Base-by-base conservation (phyloP, 1,140 invertebrate species). In the Sinonovacula constricta region DNA sequence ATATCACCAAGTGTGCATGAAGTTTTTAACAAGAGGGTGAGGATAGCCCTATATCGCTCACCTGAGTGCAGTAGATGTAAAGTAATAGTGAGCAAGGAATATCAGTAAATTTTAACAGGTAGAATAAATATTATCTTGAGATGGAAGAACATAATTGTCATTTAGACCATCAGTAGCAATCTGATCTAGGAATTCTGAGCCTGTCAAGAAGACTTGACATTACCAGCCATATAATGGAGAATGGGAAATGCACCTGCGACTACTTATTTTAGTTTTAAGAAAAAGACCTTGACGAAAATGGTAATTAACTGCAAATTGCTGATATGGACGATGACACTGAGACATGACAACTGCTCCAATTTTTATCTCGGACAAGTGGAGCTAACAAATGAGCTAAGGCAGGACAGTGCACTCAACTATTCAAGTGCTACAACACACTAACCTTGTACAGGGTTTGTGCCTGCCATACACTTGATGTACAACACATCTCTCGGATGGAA, bases 401-500 rank as follows among this genome's bases (percentile, higher is more conserved):
- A 45, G 7, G 18, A 45, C 39, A 7, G 7, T 45, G 18, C 39
- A 7, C 39, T 10, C 39, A 45, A 7, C 39, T 45, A 10, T 45
- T 45, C 18, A n/a, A n/a, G n/a, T n/a, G n/a, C n/a, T 18, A 14
- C 22, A 0, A 2, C 0, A 24, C 26, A n/a, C 69, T 26, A 78
- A 89, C 89, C 85, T 85, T 80, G 79, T 80, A 90, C 12, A 90
- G 82, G 4, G 72, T 75, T 18, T 83, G 80, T 36, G 85, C 77
- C 54, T 90, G 88, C 15, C 84, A 62, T 2, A 91, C 79, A 77
- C 87, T 88, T 0, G 85, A 81, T 1, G 90, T 91, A 71, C 87
- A 88, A 22, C 88, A 88, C 87, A 90, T 91, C 83, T 92, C 92
- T 53, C 92, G 80, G 69, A 92, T 92, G n/a, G 91, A 92, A 83